Percentiles rank a stretch among this genome's conserved stretches.
Conservation (phyloP, 2,113 vertebrate species). For the Trichechus manatus region DNA sequence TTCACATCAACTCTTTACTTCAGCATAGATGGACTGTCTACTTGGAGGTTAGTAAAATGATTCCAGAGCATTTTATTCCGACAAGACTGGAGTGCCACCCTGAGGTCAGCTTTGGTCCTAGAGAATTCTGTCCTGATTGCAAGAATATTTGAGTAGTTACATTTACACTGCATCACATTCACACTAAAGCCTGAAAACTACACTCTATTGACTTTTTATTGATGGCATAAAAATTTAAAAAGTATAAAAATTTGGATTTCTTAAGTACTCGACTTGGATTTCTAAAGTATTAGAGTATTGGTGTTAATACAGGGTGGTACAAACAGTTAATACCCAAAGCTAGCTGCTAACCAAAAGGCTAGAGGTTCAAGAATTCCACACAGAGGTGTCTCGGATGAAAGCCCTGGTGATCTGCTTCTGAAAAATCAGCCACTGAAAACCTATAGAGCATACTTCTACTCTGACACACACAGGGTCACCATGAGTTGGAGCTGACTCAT, state of each 20-base stretch:
- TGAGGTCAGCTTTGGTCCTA: conserved; percentile 70
- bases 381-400: neutral
- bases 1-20: conserved; percentile 15
- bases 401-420: neutral
- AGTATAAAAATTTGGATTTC: conserved; percentile 35
- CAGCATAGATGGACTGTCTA: neutral
- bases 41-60: neutral
- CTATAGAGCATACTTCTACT: neutral
- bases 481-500: neutral
- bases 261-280: neutral
- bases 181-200: conserved; percentile 25
- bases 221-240: neutral
- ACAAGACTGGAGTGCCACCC: conserved; percentile 74
- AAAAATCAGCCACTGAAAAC: neutral
- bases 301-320: neutral
- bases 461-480: neutral
- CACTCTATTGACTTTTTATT: neutral
- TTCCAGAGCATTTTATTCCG: neutral
- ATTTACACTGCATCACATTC: neutral
- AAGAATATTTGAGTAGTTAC: neutral
- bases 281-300: neutral
- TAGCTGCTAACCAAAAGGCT: neutral
- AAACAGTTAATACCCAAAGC: neutral
- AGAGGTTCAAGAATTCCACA: neutral
- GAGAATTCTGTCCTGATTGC: neutral